Conservation (phyloP, 2,888 invertebrate genomes). For the Plusia festucae region DNA sequence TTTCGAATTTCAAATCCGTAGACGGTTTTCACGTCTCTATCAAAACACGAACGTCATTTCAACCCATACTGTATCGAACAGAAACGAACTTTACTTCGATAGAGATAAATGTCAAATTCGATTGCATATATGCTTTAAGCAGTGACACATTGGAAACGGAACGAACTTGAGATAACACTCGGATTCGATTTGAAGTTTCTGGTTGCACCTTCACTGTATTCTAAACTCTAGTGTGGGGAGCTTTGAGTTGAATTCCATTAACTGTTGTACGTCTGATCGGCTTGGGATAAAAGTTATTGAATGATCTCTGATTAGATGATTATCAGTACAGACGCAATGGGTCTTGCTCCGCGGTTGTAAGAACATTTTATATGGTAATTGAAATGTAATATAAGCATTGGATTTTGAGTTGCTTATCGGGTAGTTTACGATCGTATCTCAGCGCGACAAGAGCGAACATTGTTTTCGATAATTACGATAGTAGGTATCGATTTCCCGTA, state of each 20-base stretch:
- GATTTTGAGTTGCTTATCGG: conserved; percentile 82
- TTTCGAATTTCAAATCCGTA: conserved; percentile 81
- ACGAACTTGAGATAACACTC: conserved; percentile 80
- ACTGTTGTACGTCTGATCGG: conserved; percentile 64
- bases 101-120: conserved; percentile 68
- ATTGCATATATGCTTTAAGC: conserved; percentile 59
- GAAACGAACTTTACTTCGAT: conserved; percentile 62
- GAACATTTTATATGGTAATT: conserved; percentile 88
- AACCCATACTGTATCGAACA: conserved; percentile 44
- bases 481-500: conserved; percentile 77
- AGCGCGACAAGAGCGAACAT: conserved; percentile 67
- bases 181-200: conserved; percentile 78
- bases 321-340: conserved; percentile 83
- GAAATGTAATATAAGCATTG: conserved; percentile 86
- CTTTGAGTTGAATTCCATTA: conserved; percentile 67
- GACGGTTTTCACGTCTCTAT: conserved; percentile 71
- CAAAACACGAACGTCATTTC: conserved; percentile 66
- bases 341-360: conserved; percentile 75
- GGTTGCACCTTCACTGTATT: conserved; percentile 63
- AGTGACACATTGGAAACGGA: conserved; percentile 74
- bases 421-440: conserved; percentile 71
- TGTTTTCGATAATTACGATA: conserved; percentile 77
- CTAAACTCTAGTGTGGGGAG: conserved; percentile 66
- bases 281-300: conserved; percentile 85
- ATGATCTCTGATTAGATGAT: conserved; percentile 89